Evolutionary conservation across 2,113 vertebrate species (phyloP).

Genomic region (Athene noctua): DNA sequence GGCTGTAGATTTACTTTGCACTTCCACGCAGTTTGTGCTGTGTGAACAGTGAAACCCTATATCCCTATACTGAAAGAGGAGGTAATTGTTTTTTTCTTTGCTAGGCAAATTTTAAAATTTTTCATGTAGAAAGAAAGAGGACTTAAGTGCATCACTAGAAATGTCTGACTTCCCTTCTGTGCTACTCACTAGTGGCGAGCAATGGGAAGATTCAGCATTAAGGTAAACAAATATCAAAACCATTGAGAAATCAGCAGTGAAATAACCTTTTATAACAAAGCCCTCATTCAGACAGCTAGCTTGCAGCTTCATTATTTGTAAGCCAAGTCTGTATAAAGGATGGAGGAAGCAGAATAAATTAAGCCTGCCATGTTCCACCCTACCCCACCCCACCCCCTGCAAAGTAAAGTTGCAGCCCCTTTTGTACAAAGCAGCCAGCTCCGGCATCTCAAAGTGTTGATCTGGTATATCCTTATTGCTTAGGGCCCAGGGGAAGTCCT

Average conservation of each 20-base stretch:
- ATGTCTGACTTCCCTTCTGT: not conserved
- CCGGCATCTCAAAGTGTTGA: not conserved
- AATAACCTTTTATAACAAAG: not conserved
- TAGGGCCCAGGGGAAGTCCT: not conserved
- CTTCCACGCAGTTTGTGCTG: not conserved
- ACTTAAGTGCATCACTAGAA: not conserved
- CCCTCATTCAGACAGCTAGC: not conserved
- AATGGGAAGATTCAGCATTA: not conserved
- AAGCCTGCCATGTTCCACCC: not conserved
- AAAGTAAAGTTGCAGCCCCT: not conserved
- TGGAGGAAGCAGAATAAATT: not conserved
- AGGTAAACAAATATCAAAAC: not conserved
- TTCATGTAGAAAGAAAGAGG: not conserved
- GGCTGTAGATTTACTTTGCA: not conserved
- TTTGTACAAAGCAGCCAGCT: not conserved
- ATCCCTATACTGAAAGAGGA: not conserved
- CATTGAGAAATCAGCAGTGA: not conserved
- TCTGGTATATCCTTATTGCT: not conserved
- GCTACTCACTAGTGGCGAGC: not conserved
- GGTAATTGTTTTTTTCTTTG: not conserved
- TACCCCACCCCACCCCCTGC: too few relatives aligned
- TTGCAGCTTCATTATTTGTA: not conserved
- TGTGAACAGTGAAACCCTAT: not conserved
- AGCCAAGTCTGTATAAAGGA: not conserved
- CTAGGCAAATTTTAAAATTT: not conserved